Conservation (phyloP, 2,797 vertebrate genomes). For the Poeciliopsis infans region DNA sequence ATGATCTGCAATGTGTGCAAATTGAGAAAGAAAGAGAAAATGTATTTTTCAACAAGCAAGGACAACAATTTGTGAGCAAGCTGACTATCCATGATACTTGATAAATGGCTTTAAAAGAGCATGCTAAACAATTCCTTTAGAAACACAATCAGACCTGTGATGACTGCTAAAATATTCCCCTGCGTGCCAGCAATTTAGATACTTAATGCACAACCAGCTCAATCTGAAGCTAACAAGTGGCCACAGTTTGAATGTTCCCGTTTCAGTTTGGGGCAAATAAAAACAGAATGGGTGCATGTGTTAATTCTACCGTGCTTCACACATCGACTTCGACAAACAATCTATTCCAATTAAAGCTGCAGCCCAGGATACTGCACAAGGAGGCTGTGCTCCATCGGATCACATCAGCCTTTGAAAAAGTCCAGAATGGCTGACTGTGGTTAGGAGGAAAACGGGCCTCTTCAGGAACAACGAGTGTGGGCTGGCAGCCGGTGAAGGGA, state of each 20-base stretch:
- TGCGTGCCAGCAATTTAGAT: background rate
- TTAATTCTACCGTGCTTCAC: conserved; percentile 74
- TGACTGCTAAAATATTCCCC: background rate
- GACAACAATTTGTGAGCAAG: background rate
- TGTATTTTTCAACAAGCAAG: background rate
- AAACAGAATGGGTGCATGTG: conserved; percentile 41
- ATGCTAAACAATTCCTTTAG: background rate
- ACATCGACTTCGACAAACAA: conserved; percentile 72
- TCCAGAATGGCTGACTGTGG: conserved; percentile 63
- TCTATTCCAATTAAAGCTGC: conserved; percentile 79
- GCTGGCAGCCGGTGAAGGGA: conserved; percentile 26
- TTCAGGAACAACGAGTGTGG: conserved; percentile 62
- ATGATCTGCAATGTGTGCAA: background rate
- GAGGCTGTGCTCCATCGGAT: conserved; percentile 62
- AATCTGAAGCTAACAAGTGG: conserved; percentile 12
- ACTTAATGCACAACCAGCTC: background rate
- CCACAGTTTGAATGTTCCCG: background rate
- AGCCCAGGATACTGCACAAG: conserved; percentile 59
- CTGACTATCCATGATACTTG: background rate
- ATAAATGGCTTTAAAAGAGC: background rate
- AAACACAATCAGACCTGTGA: background rate
- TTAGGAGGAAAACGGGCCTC: conserved; percentile 57
- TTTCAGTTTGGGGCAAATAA: conserved; percentile 29
- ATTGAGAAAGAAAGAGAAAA: background rate
- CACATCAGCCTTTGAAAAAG: conserved; percentile 72